Percentiles rank a stretch among this genome's conserved stretches.
These are phyloP conservation scores for Prosopocoilus inquinatus DNA, from an alignment of 2,888 invertebrate species.

Conservation along the genomic window DNA sequence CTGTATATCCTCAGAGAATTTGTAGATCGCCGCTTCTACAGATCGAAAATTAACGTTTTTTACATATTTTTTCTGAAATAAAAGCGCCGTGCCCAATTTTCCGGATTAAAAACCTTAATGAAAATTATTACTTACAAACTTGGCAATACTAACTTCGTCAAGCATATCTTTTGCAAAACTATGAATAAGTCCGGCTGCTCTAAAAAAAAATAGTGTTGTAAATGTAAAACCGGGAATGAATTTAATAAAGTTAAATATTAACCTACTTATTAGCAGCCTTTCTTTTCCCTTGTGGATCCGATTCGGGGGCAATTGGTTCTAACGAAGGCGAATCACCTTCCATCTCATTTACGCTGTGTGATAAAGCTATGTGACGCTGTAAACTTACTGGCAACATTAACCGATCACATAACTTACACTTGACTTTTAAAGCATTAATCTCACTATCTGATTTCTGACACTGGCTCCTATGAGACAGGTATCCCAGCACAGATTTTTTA, in stretches of 20 bases:
- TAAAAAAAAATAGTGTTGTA: constrained; percentile 14
- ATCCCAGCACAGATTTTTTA: constrained; percentile 58
- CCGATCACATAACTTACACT: constrained; percentile 36
- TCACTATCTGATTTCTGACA: constrained; percentile 25
- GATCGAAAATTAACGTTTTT: constrained; percentile 12
- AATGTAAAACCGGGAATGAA: neutral
- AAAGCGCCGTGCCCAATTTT: neutral
- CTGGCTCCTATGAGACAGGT: constrained; percentile 54
- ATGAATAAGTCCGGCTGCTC: constrained; percentile 21
- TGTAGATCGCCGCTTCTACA: constrained; percentile 7
- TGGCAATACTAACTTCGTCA: constrained; percentile 6
- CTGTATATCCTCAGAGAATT: constrained; percentile 13
- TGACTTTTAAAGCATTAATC: constrained; percentile 20
- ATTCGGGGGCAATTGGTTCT: constrained; percentile 18
- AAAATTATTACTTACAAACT: neutral
- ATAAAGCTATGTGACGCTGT: constrained; percentile 56
- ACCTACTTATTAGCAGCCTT: constrained; percentile 52
- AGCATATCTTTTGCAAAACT: constrained; percentile 9
- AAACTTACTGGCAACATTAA: constrained; percentile 58
- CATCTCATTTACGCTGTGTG: constrained; percentile 38
- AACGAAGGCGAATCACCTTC: neutral
- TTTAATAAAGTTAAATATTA: constrained; percentile 1
- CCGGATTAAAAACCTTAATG: neutral
- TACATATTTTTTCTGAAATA: constrained; percentile 10
- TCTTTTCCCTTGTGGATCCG: constrained; percentile 38